Percentiles rank a stretch among this genome's conserved stretches.
These are phyloP conservation scores for Melieria omissa DNA, from an alignment of 2,888 invertebrate genomes.

Conservation along the genomic window DNA sequence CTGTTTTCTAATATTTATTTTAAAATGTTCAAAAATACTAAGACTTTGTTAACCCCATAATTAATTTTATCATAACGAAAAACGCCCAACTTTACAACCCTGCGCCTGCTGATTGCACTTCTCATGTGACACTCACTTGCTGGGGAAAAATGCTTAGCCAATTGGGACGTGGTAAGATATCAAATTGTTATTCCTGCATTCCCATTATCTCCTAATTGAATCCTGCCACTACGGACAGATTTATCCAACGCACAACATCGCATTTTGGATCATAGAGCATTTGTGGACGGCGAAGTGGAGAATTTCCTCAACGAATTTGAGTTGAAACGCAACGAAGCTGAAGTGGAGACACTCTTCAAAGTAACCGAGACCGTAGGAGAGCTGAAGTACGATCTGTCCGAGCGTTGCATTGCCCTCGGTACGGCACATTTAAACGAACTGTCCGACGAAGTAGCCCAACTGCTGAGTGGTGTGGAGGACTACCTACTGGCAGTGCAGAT, in stretches of 20 bases:
- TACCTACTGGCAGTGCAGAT: slow-evolving; percentile 49
- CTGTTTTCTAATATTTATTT: no score
- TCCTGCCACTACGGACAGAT: slow-evolving; percentile 70
- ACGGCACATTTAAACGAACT: slow-evolving; percentile 48
- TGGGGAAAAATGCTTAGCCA: slow-evolving; percentile 42
- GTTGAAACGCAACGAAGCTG: slow-evolving; percentile 80
- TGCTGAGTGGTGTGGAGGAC: slow-evolving; percentile 47
- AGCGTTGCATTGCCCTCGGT: slow-evolving; percentile 74
- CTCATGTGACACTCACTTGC: slow-evolving; percentile 41
- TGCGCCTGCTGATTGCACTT: not conserved
- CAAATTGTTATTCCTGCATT: not conserved
- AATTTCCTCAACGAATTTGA: slow-evolving; percentile 87
- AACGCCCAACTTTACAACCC: not conserved
- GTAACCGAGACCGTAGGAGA: slow-evolving; percentile 82
- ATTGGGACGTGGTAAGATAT: slow-evolving; percentile 42
- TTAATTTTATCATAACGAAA: no score
- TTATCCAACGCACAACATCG: slow-evolving; percentile 84
- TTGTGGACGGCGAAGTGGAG: slow-evolving; percentile 86
- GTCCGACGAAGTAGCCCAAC: slow-evolving; percentile 45
- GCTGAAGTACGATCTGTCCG: slow-evolving; percentile 79
- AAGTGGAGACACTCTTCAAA: slow-evolving; percentile 82
- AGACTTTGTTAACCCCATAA: no score
- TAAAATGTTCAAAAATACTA: no score
- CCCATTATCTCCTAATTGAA: slow-evolving; percentile 1
- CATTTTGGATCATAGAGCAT: slow-evolving; percentile 87